phyloP scores from a whole-genome alignment of 2,888 invertebrate genomes.

The Amaurobius ferox region DNA sequence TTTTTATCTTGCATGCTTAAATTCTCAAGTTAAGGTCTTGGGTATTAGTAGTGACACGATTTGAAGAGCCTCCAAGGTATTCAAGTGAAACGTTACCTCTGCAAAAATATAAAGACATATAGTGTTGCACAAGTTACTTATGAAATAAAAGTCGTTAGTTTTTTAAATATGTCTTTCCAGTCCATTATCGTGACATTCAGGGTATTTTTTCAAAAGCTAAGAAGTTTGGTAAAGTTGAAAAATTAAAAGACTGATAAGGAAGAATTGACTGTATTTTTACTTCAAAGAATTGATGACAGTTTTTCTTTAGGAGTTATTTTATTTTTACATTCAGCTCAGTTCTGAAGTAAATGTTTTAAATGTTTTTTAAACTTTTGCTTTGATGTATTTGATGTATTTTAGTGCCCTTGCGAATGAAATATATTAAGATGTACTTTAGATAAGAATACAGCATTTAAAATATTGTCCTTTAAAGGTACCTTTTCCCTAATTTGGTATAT shows the following conservation, averaged over 20 bases:
- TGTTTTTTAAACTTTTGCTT: not conserved
- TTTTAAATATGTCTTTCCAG: not conserved
- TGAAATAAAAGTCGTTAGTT: slow-evolving; percentile 48
- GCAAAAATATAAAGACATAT: slow-evolving; percentile 35
- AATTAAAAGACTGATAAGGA: not conserved
- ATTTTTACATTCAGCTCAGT: not conserved
- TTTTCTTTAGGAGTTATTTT: not conserved
- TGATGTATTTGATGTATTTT: no score
- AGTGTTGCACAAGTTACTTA: slow-evolving; percentile 40
- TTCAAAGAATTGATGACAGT: not conserved
- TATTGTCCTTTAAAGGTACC: no score
- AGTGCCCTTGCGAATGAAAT: no score
- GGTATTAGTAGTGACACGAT: slow-evolving; percentile 18
- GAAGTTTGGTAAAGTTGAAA: not conserved
- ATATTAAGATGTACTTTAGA: no score
- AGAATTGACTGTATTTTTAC: not conserved
- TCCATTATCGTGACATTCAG: not conserved
- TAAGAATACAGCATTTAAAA: no score
- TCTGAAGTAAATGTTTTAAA: not conserved
- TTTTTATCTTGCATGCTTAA: slow-evolving; percentile 6
- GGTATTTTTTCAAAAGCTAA: not conserved
- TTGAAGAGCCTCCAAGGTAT: slow-evolving; percentile 22
- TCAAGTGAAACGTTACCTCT: slow-evolving; percentile 22
- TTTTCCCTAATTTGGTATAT: no score
- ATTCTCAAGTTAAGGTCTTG: slow-evolving; percentile 32